phyloP scores from a whole-genome alignment of 2,797 vertebrate genomes.

The Pipistrellus kuhlii region DNA sequence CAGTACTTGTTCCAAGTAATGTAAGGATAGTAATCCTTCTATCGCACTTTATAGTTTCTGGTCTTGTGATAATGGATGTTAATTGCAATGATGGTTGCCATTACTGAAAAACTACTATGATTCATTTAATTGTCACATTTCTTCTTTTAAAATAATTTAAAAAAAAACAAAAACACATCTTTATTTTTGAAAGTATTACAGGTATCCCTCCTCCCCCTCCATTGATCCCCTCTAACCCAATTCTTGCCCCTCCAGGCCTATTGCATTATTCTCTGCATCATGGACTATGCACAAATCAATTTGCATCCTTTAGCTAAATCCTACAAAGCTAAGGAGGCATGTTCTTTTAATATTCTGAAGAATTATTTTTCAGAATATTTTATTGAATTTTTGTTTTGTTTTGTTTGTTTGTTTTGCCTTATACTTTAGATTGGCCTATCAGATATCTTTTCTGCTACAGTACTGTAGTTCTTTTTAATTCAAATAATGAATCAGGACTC shows the following conservation, averaged over 20 bases:
- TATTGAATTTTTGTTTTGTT: background rate
- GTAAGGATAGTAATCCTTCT: background rate
- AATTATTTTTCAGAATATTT: slow-evolving; percentile 18
- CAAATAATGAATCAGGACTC: background rate
- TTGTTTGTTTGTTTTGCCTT: background rate
- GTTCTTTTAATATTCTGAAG: background rate
- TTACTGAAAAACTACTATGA: background rate
- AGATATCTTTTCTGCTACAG: background rate
- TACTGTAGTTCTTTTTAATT: background rate
- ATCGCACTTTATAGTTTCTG: background rate
- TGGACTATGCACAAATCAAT: background rate
- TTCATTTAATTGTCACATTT: slow-evolving; percentile 13
- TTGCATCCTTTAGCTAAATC: slow-evolving; percentile 11
- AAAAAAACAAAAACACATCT: background rate
- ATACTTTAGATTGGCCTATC: background rate
- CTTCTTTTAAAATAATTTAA: background rate
- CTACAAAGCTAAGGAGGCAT: background rate
- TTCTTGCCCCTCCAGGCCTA: background rate
- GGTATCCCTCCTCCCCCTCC: accelerated
- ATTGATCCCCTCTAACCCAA: background rate
- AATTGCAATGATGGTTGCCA: background rate
- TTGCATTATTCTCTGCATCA: background rate
- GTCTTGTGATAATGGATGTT: background rate
- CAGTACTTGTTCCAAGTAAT: background rate
- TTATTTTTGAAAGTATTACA: background rate